Evolutionary conservation across 2,797 vertebrate species (phyloP), one percentile per base, ranked within the genome.

Genomic region (Typhlichthys subterraneus): DNA sequence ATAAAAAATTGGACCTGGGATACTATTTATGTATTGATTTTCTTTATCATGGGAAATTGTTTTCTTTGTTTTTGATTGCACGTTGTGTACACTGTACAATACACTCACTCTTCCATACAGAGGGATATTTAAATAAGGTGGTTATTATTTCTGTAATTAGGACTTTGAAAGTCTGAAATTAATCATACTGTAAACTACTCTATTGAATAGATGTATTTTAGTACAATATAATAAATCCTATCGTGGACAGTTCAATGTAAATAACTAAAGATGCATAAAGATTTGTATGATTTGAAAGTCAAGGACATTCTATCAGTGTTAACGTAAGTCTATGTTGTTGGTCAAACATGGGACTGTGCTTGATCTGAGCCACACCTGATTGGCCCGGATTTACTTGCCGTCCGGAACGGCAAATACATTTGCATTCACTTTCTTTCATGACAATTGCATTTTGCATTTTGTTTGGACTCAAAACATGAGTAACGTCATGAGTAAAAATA

Each of bases 331-430:
- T 45, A 45, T 53, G 14, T 77, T 71, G 85, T 79, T 85, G 82
- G 75, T 84, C 72, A 85, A 85, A 87, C 82, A 84, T 61, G 63
- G 73, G 63, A 60, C 65, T 72, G 70, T 79, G 78, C 72, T 65
- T 78, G 59, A 61, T 53, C 61, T 47, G 45, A 59, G 46, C 42
- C 48, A 63, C 66, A 59, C 56, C 75, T 68, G 23, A 7, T 75
- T 55, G 59, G 31, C 38, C 38, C 38, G 38, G 38, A 42, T 42
- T 8, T 9, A 29, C 23, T 29, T 29, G 23, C 23, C 23, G 23
- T 3, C 23, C 23, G 23, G 23, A 29, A 29, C 4, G 23, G 23
- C 23, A 29, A 29, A 29, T 42, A 42, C 7, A 42, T 42, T 42
- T 42, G 38, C 38, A 42, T 42, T 42, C 9, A 42, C 38, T 42